Evolutionary conservation across 2,113 vertebrate species (phyloP), one percentile per base, ranked within the genome.

Genomic region (Illadopsis cleaveri): DNA sequence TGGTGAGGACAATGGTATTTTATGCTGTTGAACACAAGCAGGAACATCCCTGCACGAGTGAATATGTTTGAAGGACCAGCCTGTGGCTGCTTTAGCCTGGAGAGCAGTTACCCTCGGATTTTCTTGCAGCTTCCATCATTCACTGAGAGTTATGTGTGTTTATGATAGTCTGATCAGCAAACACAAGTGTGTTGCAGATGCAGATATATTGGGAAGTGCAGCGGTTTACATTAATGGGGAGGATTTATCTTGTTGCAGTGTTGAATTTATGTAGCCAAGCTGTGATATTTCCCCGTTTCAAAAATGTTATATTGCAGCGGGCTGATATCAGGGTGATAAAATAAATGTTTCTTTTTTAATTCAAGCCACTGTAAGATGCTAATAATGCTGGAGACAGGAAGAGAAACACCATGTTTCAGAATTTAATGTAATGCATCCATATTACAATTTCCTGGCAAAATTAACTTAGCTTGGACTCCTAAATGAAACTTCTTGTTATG

Each of bases 281-380:
- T 76, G 86, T 75, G 82, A 89, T 96, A 82, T 93, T 96, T 93
- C 87, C 93, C 86, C 71, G 80, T 90, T 94, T 89, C 96, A 92
- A 45, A 91, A 96, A 92, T 95, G 57, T 86, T 97, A 93, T 94
- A 95, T 84, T 92, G 88, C 88, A 82, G 72, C 6, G 1, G 87
- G 90, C 35, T 84, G 86, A 84, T 96, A 96, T 75, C 93, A 86
- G 82, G 69, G 90, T 92, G 88, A 93, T 96, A 95, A 96, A 94
- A 96, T 82, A 94, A 96, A 92, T 84, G 88, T 33, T 94, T 89
- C 92, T 88, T 78, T 93, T 93, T 93, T 94, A 96, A 97, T 96
- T 95, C 94, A 90, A 93, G 65, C 60, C 80, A 38, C 80, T 66
- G 44, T 92, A 93, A 95, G 79, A 90, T 38, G 88, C 56, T 95